Evolutionary conservation across 2,888 invertebrate genomes (phyloP).

Genomic region (Drosophila sordidula): DNA sequence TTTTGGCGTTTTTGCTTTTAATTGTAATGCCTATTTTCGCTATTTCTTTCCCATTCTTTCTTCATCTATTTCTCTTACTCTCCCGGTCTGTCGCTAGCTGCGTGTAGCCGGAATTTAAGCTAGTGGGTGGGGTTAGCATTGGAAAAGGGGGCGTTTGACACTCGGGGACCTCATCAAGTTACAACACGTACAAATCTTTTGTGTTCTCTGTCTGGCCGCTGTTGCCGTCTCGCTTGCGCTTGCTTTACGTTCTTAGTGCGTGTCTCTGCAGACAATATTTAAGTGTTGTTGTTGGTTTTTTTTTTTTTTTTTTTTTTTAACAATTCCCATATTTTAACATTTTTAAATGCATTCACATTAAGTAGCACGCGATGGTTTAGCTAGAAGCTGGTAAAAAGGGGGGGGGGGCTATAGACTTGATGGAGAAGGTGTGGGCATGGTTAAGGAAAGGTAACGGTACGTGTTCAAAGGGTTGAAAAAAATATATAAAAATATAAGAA

Average conservation of each 20-base stretch:
- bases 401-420: slow-evolving; percentile 5
- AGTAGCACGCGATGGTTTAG: slow-evolving; percentile 52
- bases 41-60: slow-evolving; percentile 16
- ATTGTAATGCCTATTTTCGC: slow-evolving; percentile 62
- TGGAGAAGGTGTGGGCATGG: not conserved
- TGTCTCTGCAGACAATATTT: slow-evolving; percentile 69
- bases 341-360: slow-evolving; percentile 78
- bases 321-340: slow-evolving; percentile 74
- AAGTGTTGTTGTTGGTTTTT: slow-evolving; percentile 14
- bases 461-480: slow-evolving; percentile 59
- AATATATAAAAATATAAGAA: slow-evolving; percentile 24
- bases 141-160: slow-evolving; percentile 16
- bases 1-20: slow-evolving; percentile 51
- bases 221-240: slow-evolving; percentile 29
- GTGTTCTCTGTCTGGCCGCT: slow-evolving; percentile 43
- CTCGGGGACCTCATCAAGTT: slow-evolving; percentile 64
- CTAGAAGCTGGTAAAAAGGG: slow-evolving; percentile 1
- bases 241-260: slow-evolving; percentile 64
- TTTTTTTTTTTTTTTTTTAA: slow-evolving; percentile 9
- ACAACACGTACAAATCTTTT: slow-evolving; percentile 77
- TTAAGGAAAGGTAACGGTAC: slow-evolving; percentile 11
- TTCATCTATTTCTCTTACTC: not conserved
- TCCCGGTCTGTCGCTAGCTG: not conserved
- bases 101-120: slow-evolving; percentile 18
- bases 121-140: not conserved